A percentile compares a stretch with the other conserved stretches of the same genome.
These are phyloP conservation scores for Dysmachus trigonus DNA, from an alignment of 2,888 invertebrate species.

Conservation along the genomic window DNA sequence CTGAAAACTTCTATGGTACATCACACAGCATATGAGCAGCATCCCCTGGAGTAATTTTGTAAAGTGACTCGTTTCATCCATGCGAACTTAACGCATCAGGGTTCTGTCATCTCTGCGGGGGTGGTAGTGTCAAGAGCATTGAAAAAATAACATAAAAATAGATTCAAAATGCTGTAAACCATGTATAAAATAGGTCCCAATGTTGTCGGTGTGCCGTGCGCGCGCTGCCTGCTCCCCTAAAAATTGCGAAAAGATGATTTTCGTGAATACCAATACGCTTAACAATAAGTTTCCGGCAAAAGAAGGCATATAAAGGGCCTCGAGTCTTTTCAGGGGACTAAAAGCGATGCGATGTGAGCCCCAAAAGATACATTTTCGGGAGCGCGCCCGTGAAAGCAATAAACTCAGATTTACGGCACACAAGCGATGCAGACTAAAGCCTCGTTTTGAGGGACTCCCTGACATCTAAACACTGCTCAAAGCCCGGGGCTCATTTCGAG, in stretches of 20 bases:
- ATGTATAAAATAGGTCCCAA: neutral
- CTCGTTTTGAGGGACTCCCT: neutral
- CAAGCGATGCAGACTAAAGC: neutral
- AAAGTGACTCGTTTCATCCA: neutral
- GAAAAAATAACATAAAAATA: neutral
- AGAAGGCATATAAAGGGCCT: neutral
- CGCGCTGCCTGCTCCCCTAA: neutral
- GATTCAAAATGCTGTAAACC: neutral
- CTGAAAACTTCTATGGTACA: neutral
- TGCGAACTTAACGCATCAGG: neutral
- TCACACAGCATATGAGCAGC: neutral
- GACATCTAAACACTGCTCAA: neutral
- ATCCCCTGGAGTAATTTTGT: neutral
- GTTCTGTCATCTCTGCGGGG: neutral
- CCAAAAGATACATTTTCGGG: neutral
- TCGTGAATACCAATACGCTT: slow-evolving; percentile 25
- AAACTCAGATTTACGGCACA: slow-evolving; percentile 19
- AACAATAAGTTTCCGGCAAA: slow-evolving; percentile 26
- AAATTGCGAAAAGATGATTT: slow-evolving; percentile 20
- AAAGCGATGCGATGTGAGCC: neutral
- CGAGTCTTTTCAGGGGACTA: neutral
- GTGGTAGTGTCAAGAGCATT: neutral
- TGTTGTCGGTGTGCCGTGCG: neutral
- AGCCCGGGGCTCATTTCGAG: neutral
- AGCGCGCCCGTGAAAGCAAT: neutral